phyloP scores from a whole-genome alignment of 2,888 invertebrate genomes.

The Sylvicola fuscatus region DNA sequence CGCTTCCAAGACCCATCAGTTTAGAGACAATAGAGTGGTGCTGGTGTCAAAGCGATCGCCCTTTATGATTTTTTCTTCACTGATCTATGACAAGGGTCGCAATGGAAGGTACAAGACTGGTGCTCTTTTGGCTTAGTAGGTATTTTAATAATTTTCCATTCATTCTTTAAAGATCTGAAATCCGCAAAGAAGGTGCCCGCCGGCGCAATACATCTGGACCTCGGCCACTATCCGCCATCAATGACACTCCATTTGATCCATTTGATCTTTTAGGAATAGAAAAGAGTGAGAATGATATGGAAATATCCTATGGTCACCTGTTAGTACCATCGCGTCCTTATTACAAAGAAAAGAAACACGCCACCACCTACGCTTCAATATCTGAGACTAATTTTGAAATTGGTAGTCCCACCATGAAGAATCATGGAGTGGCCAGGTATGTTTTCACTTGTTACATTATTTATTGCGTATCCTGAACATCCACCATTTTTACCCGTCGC shows the following conservation, averaged over 20 bases:
- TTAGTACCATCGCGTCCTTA: conserved; percentile 49
- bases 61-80: conserved; percentile 67
- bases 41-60: conserved; percentile 63
- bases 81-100: conserved; percentile 59
- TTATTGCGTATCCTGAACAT: conserved; percentile 3
- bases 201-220: conserved; percentile 65
- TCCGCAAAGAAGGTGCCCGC: conserved; percentile 50
- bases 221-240: conserved; percentile 62
- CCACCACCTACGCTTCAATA: conserved; percentile 10
- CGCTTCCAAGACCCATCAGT: conserved; percentile 40
- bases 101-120: conserved; percentile 42
- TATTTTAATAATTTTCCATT: conserved; percentile 5
- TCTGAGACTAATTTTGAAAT: conserved; percentile 23
- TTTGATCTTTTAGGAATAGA: conserved; percentile 71
- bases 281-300: conserved; percentile 66
- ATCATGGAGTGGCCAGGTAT: conserved; percentile 35
- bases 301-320: conserved; percentile 73
- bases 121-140: too few relatives aligned
- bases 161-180: conserved; percentile 30
- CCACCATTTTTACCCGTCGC: conserved; percentile 2
- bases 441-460: conserved; percentile 3
- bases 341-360: conserved; percentile 22
- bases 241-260: conserved; percentile 62
- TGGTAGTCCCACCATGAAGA: conserved; percentile 27
- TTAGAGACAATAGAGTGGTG: conserved; percentile 62